Conservation (phyloP, 2,888 invertebrate species). For the Xanthia togata region DNA sequence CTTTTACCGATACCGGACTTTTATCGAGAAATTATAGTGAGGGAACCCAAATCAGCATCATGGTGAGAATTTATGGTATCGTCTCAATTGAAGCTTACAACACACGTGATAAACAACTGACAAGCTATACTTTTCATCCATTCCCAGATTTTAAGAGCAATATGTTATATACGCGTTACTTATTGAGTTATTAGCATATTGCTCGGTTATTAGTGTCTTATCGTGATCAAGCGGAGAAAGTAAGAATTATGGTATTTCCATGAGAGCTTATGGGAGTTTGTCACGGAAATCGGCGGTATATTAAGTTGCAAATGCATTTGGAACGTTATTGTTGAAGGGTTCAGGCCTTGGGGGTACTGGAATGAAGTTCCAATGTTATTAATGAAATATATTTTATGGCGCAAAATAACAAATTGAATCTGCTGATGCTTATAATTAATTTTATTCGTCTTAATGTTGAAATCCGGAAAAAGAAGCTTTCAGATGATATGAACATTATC, state of each 20-base stretch:
- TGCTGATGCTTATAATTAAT: neutral
- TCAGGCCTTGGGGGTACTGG: conserved; percentile 17
- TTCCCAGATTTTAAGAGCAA: conserved; percentile 43
- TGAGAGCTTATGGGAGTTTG: conserved; percentile 53
- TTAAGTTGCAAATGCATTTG: conserved; percentile 50
- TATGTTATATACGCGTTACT: conserved; percentile 42
- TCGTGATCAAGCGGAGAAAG: conserved; percentile 61
- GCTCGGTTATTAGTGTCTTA: conserved; percentile 61
- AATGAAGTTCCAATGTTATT: conserved; percentile 5
- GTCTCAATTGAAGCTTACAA: conserved; percentile 44
- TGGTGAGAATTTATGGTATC: conserved; percentile 46
- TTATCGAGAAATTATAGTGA: conserved; percentile 14
- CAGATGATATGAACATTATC: neutral
- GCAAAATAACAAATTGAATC: neutral
- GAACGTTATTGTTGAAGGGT: conserved; percentile 16
- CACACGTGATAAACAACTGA: conserved; percentile 52
- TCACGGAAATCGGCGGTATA: conserved; percentile 56
- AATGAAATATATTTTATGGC: conserved; percentile 8
- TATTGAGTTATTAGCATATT: conserved; percentile 63
- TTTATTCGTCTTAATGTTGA: neutral
- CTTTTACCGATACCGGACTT: neutral
- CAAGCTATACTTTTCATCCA: conserved; percentile 48
- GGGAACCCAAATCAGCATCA: conserved; percentile 15
- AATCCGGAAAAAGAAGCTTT: neutral
- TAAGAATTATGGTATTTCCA: conserved; percentile 58